Evolutionary conservation across 2,113 vertebrate species (phyloP), one percentile per base, ranked within the genome.

Genomic region (Nothoprocta pentlandii): DNA sequence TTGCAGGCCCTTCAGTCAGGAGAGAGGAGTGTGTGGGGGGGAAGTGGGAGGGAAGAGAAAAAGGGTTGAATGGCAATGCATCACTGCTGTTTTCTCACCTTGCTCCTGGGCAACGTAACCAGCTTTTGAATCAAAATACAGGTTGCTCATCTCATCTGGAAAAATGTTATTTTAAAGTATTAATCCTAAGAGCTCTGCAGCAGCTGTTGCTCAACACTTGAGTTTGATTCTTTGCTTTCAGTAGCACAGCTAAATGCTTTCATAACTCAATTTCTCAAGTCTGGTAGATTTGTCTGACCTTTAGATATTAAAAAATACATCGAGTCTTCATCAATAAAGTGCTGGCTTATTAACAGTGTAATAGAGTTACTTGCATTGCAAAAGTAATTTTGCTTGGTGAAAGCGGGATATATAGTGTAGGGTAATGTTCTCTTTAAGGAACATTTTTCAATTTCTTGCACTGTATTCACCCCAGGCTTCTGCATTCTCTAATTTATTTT

Each of bases 401-500:
- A 92, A 76, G 70, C 83, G 81, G 69, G 76, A 74, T 73, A 74
- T 82, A 67, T 77, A 70, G 46, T 78, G 63, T 76, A 92, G 61
- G 81, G 87, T 66, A 85, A 92, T 83, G 76, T 87, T 89, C 75
- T 94, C 94, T 95, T 95, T 79, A 68, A 92, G 90, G 93, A 92
- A 67, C 77, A 79, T 85, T 85, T 94, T 76, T 93, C 91, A 75
- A 39, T 96, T 90, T 94, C 80, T 97, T 68, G 82, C 79, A 81
- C 94, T 94, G 87, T 87, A 68, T 92, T 94, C 95, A 94, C 95
- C 71, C 70, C 94, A 93, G 96, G 94, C 90, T 97, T 96, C 95
- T 94, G 90, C 96, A 96, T 92, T 91, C 90, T 87, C 90, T 93
- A 96, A 97, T 95, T 95, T 96, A 95, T 97, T 98, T 97, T 95